phyloP scores from a whole-genome alignment of 2,797 vertebrate genomes.

The Avahi laniger region DNA sequence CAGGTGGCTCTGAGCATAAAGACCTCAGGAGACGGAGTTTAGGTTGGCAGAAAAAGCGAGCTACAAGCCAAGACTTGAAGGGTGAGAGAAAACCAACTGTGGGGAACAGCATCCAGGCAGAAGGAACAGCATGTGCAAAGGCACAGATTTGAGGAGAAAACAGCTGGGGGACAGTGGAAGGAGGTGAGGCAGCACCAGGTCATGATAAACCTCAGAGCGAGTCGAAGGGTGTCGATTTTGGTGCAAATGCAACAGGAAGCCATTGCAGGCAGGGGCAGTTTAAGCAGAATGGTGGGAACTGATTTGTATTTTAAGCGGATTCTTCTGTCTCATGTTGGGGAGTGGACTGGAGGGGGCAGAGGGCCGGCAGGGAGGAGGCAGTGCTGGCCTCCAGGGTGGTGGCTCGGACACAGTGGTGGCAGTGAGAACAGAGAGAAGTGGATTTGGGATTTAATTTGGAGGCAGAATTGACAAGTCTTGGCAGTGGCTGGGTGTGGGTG shows the following conservation, averaged over 20 bases:
- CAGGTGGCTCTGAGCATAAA: background rate
- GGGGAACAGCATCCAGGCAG: background rate
- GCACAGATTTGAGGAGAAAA: background rate
- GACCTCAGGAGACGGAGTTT: background rate
- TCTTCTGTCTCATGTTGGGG: background rate
- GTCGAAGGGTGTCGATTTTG: background rate
- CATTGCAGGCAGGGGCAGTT: rapidly evolving
- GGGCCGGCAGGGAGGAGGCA: background rate
- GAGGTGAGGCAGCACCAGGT: background rate
- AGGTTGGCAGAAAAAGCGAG: background rate
- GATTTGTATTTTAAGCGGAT: background rate
- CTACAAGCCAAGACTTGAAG: background rate
- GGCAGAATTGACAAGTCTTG: constrained; percentile 42
- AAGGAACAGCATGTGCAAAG: background rate
- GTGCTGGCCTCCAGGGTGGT: background rate
- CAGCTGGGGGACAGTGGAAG: rapidly evolving
- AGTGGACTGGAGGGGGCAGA: background rate
- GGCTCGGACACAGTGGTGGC: background rate
- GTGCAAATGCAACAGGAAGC: background rate
- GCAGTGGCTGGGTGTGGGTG: constrained; percentile 38
- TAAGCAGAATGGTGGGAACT: background rate
- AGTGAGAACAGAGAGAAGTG: background rate
- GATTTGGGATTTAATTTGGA: constrained; percentile 61
- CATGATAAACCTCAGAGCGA: background rate
- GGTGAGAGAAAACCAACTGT: rapidly evolving